Evolutionary conservation across 1,140 invertebrate species (phyloP), one percentile per base, ranked within the genome.

Genomic region (Hesperophylax magnus): DNA sequence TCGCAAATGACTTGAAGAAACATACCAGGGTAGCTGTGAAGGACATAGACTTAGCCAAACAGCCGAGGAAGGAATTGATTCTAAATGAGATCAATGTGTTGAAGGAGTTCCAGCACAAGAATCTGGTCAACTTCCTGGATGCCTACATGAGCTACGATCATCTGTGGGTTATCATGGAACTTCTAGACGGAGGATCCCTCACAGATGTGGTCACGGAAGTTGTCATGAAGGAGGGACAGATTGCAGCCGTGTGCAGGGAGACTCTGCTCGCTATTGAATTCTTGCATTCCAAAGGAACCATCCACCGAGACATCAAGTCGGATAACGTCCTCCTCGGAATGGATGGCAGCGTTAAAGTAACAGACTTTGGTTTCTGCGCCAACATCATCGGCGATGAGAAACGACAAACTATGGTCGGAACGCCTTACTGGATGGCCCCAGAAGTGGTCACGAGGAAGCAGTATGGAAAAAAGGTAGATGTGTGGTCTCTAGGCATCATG

Each of bases 121-220:
- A 99, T 90, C 91, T 99, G 83, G 98, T 99, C 0, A 99, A 99
- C 88, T 99, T 98, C 87, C 91, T 99, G 0, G 97, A 99, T 85
- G 95, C 95, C 18, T 99, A 98, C 89, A 89, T 95, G 5, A 94
- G 96, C 18, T 93, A 95, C 47, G 96, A 98, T 84, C 96, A 98
- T 88, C 91, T 99, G 3, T 99, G 97, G 97, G 98, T 95, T 0
- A 91, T 95, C 0, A 99, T 99, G 98, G 98, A 99, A 88, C 93
- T 98, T 65, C 91, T 99, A 78, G 97, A 98, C 85, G 98, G 98
- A 34, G 98, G 98, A 5, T 96, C 98, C 0, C 89, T 99, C 4
- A 99, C 98, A 0, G 98, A 99, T 89, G 97, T 99, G 2, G 98
- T 99, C 1, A 99, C 97, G 2, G 98, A 99, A 90, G 98, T 98